These are phyloP conservation scores for Motacilla alba DNA, from an alignment of 2,113 vertebrate genomes.

Conservation along the genomic window DNA sequence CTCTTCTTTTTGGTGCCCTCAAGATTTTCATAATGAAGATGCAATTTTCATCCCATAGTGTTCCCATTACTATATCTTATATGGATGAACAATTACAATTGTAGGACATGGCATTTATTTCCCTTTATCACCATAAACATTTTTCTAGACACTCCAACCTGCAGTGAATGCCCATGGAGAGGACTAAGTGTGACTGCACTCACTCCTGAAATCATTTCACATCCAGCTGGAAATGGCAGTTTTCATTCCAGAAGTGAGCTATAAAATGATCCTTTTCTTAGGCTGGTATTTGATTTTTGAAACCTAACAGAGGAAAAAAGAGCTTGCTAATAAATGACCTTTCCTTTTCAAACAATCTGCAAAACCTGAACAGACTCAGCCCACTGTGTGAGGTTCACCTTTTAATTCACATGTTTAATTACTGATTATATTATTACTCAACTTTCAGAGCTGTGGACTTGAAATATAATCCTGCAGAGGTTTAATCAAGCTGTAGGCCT, in stretches of 20 bases:
- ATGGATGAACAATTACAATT: not conserved
- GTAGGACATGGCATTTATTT: not conserved
- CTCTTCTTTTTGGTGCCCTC: not conserved
- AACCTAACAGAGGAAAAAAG: not conserved
- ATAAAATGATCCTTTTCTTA: not conserved
- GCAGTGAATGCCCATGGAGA: not conserved
- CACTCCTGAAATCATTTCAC: not conserved
- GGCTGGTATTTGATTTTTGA: not conserved
- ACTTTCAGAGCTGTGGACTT: not conserved
- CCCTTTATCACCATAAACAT: not conserved
- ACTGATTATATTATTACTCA: not conserved
- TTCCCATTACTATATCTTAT: not conserved
- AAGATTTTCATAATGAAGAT: not conserved
- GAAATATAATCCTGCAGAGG: not conserved
- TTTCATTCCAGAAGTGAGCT: not conserved
- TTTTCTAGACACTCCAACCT: not conserved
- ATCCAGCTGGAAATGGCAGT: not conserved
- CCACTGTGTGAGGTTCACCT: not conserved
- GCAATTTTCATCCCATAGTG: not conserved
- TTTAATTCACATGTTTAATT: constrained; percentile 24
- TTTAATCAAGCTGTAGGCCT: not conserved
- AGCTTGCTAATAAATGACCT: not conserved
- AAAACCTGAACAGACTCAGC: not conserved
- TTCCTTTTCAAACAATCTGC: not conserved
- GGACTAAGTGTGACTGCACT: not conserved